Evolutionary conservation across 2,113 vertebrate genomes (phyloP).

Genomic region (Brachyhypopomus occidentalis): DNA sequence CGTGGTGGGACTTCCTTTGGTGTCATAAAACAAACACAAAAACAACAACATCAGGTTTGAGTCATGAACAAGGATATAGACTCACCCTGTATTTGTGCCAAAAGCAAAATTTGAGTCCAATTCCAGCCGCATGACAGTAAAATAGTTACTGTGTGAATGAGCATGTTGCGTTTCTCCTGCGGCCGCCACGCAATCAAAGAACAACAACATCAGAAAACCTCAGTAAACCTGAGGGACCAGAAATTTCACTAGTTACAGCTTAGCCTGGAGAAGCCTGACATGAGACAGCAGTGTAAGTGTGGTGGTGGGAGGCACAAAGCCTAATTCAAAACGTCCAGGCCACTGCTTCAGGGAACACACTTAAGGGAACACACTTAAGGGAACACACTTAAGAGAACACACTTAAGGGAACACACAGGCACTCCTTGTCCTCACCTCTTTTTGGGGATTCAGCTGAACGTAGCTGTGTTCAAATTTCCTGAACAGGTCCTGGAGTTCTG

Average conservation of each 20-base stretch:
- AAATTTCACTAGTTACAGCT: neutral
- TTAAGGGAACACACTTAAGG: neutral
- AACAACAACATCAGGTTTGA: neutral
- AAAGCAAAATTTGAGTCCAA: neutral
- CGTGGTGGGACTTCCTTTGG: constrained; percentile 65
- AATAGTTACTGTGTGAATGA: neutral
- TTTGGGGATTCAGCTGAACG: accelerated
- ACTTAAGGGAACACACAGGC: neutral
- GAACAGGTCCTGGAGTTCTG: constrained; percentile 75
- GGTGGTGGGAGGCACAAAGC: constrained; percentile 14
- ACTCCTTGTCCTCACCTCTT: constrained; percentile 42
- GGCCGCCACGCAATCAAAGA: too few relatives aligned
- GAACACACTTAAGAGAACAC: too few relatives aligned
- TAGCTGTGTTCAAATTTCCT: constrained; percentile 43
- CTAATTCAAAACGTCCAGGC: constrained; percentile 8
- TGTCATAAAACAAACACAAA: constrained; percentile 10
- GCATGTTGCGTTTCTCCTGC: too few relatives aligned
- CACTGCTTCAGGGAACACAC: neutral
- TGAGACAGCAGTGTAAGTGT: neutral
- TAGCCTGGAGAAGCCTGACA: neutral
- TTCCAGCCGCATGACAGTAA: neutral
- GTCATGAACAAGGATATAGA: constrained; percentile 1
- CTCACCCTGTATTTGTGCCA: neutral
- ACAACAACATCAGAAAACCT: neutral
- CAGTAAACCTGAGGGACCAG: neutral